phyloP scores from a whole-genome alignment of 92 coral and sea anemone genomes.

The Siderastrea siderea region DNA sequence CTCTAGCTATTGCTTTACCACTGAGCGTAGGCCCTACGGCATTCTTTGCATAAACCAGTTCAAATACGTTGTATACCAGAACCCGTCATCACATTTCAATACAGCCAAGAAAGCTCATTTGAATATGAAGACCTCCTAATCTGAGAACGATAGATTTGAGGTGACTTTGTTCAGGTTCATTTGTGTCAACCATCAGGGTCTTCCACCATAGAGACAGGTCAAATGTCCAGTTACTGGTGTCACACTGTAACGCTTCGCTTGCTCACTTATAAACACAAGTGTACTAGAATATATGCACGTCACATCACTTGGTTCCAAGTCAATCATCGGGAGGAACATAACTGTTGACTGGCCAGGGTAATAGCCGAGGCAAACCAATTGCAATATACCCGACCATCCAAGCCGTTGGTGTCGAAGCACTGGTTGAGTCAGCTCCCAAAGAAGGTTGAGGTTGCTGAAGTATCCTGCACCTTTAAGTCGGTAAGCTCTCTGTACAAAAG shows the following conservation, averaged over 20 bases:
- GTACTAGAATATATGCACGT: too few species aligned
- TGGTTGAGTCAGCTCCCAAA: too few species aligned
- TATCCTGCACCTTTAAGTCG: neutral
- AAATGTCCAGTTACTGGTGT: slow-evolving; percentile 26
- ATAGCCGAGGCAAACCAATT: slow-evolving; percentile 33
- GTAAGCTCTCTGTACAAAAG: slow-evolving; percentile 25
- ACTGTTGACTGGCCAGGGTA: too few species aligned
- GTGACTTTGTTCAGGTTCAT: slow-evolving; percentile 46
- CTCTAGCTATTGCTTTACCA: too few species aligned
- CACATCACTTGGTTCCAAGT: slow-evolving; percentile 58
- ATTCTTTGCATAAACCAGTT: slow-evolving; percentile 62
- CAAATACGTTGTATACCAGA: neutral
- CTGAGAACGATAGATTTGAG: neutral
- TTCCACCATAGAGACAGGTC: slow-evolving; percentile 58
- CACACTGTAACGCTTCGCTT: slow-evolving; percentile 44
- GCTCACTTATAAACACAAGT: slow-evolving; percentile 46
- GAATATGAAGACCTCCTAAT: slow-evolving; percentile 62
- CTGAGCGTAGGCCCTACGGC: too few species aligned
- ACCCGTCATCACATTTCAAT: slow-evolving; percentile 34
- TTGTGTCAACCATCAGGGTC: neutral
- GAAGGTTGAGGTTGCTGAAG: slow-evolving; percentile 41
- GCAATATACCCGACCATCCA: slow-evolving; percentile 69
- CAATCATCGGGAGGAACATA: slow-evolving; percentile 70
- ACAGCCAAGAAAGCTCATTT: slow-evolving; percentile 71
- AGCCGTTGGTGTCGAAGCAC: too few species aligned